Evolutionary conservation across 2,113 vertebrate genomes (phyloP).

Genomic region (Lasiurus cinereus): DNA sequence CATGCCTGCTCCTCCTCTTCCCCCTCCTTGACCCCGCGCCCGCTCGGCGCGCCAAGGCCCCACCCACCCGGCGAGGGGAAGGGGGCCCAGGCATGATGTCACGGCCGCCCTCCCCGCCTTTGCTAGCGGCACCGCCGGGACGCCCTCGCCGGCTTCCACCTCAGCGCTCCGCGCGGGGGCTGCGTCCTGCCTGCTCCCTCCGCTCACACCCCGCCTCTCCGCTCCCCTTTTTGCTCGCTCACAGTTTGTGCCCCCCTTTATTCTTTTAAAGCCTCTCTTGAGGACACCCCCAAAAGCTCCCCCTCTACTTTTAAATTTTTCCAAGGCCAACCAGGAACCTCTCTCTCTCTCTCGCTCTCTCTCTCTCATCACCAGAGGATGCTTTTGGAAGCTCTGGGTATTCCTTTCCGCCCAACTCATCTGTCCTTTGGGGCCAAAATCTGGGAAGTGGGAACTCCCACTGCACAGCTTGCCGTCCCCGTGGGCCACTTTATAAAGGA

Average conservation of each 20-base stretch:
- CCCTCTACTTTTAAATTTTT: slow-evolving; percentile 35
- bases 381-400: slow-evolving; percentile 58
- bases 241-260: neutral
- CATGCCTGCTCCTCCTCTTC: slow-evolving; percentile 80
- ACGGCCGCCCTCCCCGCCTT: slow-evolving; percentile 38
- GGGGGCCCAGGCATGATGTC: slow-evolving; percentile 65
- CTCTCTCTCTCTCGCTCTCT: neutral
- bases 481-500: slow-evolving; percentile 11
- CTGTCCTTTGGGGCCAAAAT: neutral
- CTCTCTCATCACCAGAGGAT: slow-evolving; percentile 39
- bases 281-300: neutral
- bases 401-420: neutral
- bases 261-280: neutral
- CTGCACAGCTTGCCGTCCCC: neutral
- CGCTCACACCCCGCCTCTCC: neutral
- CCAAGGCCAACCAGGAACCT: slow-evolving; percentile 21
- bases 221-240: neutral
- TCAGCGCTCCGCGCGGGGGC: neutral
- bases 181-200: neutral
- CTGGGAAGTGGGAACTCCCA: slow-evolving; percentile 5
- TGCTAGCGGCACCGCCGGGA: neutral
- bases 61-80: slow-evolving; percentile 80
- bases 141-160: neutral
- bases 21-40: slow-evolving; percentile 81
- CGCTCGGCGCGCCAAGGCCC: slow-evolving; percentile 76